Conservation (phyloP, 2,797 vertebrate genomes). For the Tapera naevia region DNA sequence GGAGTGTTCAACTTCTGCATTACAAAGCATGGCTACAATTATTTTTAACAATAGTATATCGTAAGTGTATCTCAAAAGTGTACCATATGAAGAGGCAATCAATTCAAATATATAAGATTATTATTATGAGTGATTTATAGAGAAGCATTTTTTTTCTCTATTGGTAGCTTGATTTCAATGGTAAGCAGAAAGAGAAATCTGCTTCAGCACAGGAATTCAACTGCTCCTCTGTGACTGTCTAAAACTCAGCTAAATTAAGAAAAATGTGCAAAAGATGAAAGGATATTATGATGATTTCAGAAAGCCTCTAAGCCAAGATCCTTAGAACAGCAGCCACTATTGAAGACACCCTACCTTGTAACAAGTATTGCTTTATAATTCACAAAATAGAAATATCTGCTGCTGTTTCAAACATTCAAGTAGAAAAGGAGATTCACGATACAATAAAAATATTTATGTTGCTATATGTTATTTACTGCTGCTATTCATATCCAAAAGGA, state of each 20-base stretch:
- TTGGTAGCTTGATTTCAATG: conserved; percentile 26
- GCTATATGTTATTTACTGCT: conserved; percentile 3
- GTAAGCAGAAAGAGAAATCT: conserved; percentile 26
- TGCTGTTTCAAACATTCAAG: conserved; percentile 17
- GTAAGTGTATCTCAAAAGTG: conserved; percentile 22
- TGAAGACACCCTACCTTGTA: background rate
- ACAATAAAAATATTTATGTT: background rate
- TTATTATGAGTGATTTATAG: conserved; percentile 49
- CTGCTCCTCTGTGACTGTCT: background rate
- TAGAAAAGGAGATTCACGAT: conserved; percentile 35
- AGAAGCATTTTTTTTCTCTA: conserved; percentile 38
- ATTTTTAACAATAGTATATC: conserved; percentile 58
- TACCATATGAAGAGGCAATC: conserved; percentile 52
- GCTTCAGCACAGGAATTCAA: background rate
- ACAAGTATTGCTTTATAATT: background rate
- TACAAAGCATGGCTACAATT: conserved; percentile 46
- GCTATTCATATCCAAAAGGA: conserved; percentile 9
- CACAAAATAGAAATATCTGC: conserved; percentile 6
- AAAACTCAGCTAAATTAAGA: background rate
- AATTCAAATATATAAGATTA: conserved; percentile 57
- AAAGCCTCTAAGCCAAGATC: background rate
- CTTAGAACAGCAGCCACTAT: background rate
- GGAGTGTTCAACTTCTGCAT: conserved; percentile 19
- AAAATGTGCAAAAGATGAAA: background rate
- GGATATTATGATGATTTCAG: background rate